Percentiles rank a stretch among this genome's conserved stretches.
Evolutionary conservation across 2,888 invertebrate genomes (phyloP).

Genomic region (Bimastos eiseni): DNA sequence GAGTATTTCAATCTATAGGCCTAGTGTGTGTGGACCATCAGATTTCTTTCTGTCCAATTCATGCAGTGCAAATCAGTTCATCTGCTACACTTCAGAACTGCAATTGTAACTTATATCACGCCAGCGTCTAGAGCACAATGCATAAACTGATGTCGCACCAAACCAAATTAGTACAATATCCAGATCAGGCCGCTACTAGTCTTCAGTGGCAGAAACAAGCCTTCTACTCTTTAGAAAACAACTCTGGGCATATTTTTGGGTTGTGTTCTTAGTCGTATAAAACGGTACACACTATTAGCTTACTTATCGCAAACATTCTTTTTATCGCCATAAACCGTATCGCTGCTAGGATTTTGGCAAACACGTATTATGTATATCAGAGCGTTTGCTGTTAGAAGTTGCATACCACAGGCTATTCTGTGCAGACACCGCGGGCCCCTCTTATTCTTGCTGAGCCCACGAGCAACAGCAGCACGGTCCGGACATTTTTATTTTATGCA

Average conservation of each 20-base stretch:
- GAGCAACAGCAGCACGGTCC: neutral
- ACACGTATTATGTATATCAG: neutral
- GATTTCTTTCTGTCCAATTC: neutral
- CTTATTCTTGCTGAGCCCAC: neutral
- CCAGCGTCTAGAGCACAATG: too few relatives aligned
- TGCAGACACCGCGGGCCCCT: neutral
- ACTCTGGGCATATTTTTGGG: neutral
- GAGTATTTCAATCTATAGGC: neutral
- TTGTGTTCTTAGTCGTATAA: neutral
- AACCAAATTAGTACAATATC: too few relatives aligned
- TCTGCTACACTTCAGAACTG: neutral
- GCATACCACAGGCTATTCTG: neutral
- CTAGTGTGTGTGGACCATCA: neutral
- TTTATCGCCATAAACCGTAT: neutral
- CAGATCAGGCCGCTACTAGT: too few relatives aligned
- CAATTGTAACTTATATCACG: too few relatives aligned
- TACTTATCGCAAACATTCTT: neutral
- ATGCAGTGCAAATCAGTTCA: neutral
- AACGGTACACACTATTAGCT: neutral
- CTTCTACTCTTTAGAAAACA: neutral
- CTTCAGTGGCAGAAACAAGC: too few relatives aligned
- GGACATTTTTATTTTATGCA: neutral
- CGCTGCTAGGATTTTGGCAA: conserved; percentile 6
- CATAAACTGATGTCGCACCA: too few relatives aligned
- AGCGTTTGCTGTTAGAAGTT: neutral